Conservation (phyloP, 1,140 invertebrate species). For the Aphelenchoides besseyi region DNA sequence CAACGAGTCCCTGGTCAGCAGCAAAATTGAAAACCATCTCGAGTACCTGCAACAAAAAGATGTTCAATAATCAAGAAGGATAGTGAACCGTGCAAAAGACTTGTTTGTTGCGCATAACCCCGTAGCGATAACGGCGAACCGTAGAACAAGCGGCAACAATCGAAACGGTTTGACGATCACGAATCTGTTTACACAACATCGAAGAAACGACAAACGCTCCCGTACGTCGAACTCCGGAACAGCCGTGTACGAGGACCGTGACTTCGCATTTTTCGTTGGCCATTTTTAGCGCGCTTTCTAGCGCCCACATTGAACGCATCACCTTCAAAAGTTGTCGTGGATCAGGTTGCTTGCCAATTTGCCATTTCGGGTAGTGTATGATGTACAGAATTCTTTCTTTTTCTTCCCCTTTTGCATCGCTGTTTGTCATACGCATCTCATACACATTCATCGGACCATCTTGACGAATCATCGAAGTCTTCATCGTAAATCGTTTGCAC, state of each 20-base stretch:
- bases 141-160: constrained; percentile 24
- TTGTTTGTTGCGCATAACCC: constrained; percentile 29
- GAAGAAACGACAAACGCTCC: constrained; percentile 24
- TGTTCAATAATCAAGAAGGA: too few species aligned
- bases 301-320: constrained; percentile 19
- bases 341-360: constrained; percentile 8
- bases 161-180: constrained; percentile 15
- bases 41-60: too few species aligned
- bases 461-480: constrained; percentile 24
- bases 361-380: constrained; percentile 22
- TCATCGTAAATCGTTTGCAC: constrained; percentile 26
- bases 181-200: constrained; percentile 24
- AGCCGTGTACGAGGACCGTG: constrained; percentile 17
- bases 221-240: constrained; percentile 23
- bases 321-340: constrained; percentile 19
- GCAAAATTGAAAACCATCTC: constrained; percentile 27
- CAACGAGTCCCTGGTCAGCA: constrained; percentile 26
- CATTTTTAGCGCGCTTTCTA: constrained; percentile 26
- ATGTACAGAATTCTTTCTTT: constrained; percentile 27
- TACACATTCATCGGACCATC: constrained; percentile 18
- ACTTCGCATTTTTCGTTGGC: constrained; percentile 14
- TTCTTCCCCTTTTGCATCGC: constrained; percentile 18
- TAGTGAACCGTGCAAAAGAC: constrained; percentile 27
- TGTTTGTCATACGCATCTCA: constrained; percentile 25
- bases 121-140: constrained; percentile 27